Evolutionary conservation across 2,888 invertebrate species (phyloP).

Genomic region (Parochlus steinenii): DNA sequence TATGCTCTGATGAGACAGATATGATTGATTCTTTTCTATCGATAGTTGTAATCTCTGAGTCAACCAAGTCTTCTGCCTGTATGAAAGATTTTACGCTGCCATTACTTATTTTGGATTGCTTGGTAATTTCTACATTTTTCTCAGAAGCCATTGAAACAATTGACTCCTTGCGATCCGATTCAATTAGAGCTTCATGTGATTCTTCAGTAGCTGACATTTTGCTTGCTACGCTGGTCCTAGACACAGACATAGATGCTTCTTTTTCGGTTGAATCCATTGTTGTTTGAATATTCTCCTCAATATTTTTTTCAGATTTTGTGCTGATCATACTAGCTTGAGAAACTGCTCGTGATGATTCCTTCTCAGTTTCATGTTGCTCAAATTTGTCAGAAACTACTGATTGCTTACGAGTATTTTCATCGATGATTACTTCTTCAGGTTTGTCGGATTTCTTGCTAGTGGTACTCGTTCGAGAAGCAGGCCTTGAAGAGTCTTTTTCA

Average conservation of each 20-base stretch:
- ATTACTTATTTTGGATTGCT: not conserved
- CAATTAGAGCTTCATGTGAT: no score
- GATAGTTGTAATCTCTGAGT: not conserved
- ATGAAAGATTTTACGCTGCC: not conserved
- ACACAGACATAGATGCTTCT: conserved; percentile 12
- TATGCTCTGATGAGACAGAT: conserved; percentile 1
- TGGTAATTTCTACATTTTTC: not conserved
- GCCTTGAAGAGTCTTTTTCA: conserved; percentile 13
- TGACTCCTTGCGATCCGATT: not conserved
- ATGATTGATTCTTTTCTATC: no score
- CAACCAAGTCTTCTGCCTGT: not conserved
- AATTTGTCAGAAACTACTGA: not conserved
- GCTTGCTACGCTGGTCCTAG: conserved; percentile 12
- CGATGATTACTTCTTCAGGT: no score
- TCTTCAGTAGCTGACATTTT: no score
- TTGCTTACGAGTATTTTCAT: no score
- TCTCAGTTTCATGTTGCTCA: no score
- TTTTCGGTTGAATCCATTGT: conserved; percentile 6
- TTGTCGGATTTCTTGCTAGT: not conserved
- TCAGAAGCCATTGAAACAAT: not conserved
- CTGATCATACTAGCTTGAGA: conserved; percentile 13
- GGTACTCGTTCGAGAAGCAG: conserved; percentile 9
- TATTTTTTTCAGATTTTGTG: conserved; percentile 8
- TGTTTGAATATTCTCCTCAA: not conserved
- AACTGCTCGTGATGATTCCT: conserved; percentile 13